phyloP scores from a whole-genome alignment of 1,140 invertebrate genomes.

The Rhopalosiphum maidis region DNA sequence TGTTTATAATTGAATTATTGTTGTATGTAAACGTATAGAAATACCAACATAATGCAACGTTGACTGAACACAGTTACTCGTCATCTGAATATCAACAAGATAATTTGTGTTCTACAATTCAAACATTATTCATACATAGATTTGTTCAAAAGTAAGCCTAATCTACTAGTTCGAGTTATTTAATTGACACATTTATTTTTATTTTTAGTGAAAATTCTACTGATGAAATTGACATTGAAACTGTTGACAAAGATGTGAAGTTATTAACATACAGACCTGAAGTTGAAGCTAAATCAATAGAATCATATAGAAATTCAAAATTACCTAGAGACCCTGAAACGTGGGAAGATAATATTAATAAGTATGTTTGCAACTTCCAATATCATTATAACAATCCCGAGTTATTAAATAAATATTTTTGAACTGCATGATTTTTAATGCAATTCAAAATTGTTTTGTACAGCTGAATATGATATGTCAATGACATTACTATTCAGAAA shows the following conservation, averaged over 20 bases:
- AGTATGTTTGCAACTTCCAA: slow-evolving; percentile 21
- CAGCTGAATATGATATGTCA: not conserved
- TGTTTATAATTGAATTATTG: not conserved
- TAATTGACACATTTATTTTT: not conserved
- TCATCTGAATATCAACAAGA: slow-evolving; percentile 46
- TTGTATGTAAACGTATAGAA: not conserved
- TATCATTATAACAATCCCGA: not conserved
- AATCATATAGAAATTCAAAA: slow-evolving; percentile 33
- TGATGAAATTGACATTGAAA: slow-evolving; percentile 42
- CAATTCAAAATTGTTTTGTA: not conserved
- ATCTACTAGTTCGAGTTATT: not conserved
- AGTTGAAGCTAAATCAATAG: slow-evolving; percentile 28
- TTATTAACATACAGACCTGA: slow-evolving; percentile 48
- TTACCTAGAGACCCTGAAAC: slow-evolving; percentile 37
- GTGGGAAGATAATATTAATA: slow-evolving; percentile 54
- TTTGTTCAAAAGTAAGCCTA: slow-evolving; percentile 27
- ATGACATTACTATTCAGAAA: not conserved
- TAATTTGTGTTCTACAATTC: slow-evolving; percentile 45
- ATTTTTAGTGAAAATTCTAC: slow-evolving; percentile 15
- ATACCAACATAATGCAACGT: not conserved
- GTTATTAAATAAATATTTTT: not conserved
- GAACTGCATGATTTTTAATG: not conserved
- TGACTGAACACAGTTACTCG: slow-evolving; percentile 42
- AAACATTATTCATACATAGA: slow-evolving; percentile 54
- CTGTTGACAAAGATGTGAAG: slow-evolving; percentile 42